Conservation (phyloP, 2,113 vertebrate species). For the Vireo altiloquus region DNA sequence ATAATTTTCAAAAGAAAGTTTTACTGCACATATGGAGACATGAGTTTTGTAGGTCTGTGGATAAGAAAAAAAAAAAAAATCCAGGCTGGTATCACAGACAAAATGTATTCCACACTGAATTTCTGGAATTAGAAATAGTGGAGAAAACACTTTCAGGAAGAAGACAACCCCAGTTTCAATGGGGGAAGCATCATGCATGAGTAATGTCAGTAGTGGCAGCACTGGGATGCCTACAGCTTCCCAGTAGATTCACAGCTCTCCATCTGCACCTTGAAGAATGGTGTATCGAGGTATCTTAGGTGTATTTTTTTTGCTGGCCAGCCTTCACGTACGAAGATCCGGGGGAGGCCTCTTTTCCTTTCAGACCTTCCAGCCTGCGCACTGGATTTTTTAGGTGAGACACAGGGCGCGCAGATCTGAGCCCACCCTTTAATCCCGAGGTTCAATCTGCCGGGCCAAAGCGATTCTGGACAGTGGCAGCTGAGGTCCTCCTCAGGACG, state of each 20-base stretch:
- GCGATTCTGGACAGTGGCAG: no score
- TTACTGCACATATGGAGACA: neutral
- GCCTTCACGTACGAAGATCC: no score
- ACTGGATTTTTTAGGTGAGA: no score
- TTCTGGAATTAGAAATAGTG: neutral
- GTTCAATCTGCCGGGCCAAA: no score
- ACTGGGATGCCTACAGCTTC: neutral
- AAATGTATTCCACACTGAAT: neutral
- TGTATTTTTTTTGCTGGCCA: no score
- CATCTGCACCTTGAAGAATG: neutral
- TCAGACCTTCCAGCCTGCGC: no score
- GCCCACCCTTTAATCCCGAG: no score
- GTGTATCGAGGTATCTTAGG: neutral
- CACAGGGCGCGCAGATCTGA: no score
- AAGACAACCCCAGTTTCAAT: neutral
- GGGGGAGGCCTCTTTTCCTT: no score
- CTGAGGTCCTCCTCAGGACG: no score
- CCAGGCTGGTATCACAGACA: neutral
- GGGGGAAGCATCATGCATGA: neutral
- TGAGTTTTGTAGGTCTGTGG: neutral
- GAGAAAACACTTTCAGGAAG: neutral
- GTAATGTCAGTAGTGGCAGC: neutral
- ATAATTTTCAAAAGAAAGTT: neutral
- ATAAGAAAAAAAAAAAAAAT: neutral
- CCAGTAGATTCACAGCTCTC: neutral